Base-by-base conservation (phyloP, 30 jellyfish, hydroid and myxozoan species). In the Turritopsis rubra region DNA sequence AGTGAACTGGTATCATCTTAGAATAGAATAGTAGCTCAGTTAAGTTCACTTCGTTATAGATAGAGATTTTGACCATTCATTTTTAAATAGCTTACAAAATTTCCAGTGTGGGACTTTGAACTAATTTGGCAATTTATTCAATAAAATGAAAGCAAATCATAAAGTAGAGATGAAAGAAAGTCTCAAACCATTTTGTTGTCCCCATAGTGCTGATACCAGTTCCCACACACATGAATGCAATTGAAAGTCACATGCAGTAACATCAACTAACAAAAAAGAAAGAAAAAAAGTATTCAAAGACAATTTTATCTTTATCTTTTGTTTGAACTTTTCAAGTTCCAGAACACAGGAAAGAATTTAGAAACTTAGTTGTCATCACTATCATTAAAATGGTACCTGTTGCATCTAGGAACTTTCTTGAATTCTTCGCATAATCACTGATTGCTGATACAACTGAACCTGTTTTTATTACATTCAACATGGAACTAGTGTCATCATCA, bases 121-220 rank as follows among this genome's bases (percentile, higher is more conserved):
- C n/a, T n/a, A n/a, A n/a, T n/a, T n/a, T n/a, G n/a, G n/a, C n/a
- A n/a, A n/a, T n/a, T n/a, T n/a, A n/a, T n/a, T n/a, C n/a, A n/a
- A n/a, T n/a, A n/a, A n/a, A n/a, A n/a, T n/a, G n/a, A n/a, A n/a
- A n/a, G n/a, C n/a, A n/a, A n/a, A n/a, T n/a, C n/a, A n/a, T n/a
- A n/a, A n/a, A n/a, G n/a, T n/a, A n/a, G n/a, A n/a, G n/a, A n/a
- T n/a, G n/a, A n/a, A n/a, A n/a, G n/a, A n/a, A n/a, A n/a, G n/a
- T n/a, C n/a, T n/a, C n/a, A 22, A 1, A 80, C 87, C 87, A 31
- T 21, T 24, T 52, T 80, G 96, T 25, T 81, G 72, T 9, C 97
- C 97, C 97, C 97, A 91, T 30, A 91, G 65, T 16, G 97, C 95
- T 19, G 81, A 76, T 78, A 81, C 91, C 71, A 91, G 88, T n/a